Base-by-base conservation (phyloP, 1,140 invertebrate species). In the Hylyphantes graminicola region DNA sequence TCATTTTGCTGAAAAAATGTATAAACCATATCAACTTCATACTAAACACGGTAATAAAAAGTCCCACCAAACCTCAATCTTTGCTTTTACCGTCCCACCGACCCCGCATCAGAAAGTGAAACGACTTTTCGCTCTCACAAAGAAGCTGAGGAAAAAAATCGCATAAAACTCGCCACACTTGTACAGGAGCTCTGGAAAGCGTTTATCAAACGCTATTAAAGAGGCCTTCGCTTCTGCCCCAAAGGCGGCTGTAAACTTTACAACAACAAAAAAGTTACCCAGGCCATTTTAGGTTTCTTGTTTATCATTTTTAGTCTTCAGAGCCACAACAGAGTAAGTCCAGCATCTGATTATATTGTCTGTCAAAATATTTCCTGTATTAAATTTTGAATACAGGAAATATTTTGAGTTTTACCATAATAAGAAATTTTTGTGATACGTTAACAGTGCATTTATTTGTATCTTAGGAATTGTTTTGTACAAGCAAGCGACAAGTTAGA, bases 191-290 rank as follows among this genome's bases (percentile, higher is more conserved):
- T 10, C 74, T 76, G 57, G 35, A 81, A 81, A 81, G 65, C 68
- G 79, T 61, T 81, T 81, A 81, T 81, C 79, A 81, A 81, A 81
- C 57, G 68, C 79, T 81, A 81, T 81, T 81, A 81, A 81, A 81
- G 57, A 59, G 57, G 11, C 57, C 57, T 59, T 53, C 19, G 21
- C 35, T 64, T 55, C 13, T 53, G n/a, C 53, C 19, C 17, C 63
- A 68, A 9, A 70, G 48, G 51, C 61, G 79, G 79, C 54, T 81
- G 48, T 81, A 81, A 81, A 81, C 67, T 81, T 81, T 81, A 81
- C 79, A 68, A 2, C 35, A 35, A 35, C 35, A 73, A 81, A 81
- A 70, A 81, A 81, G 67, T 73, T 67, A 17, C 35, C 48, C 55
- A 63, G n/a, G 21, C 65, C 67, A 61, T 80, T 80, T 72, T 80